phyloP scores from a whole-genome alignment of 2,113 vertebrate species.

The Athene cunicularia region DNA sequence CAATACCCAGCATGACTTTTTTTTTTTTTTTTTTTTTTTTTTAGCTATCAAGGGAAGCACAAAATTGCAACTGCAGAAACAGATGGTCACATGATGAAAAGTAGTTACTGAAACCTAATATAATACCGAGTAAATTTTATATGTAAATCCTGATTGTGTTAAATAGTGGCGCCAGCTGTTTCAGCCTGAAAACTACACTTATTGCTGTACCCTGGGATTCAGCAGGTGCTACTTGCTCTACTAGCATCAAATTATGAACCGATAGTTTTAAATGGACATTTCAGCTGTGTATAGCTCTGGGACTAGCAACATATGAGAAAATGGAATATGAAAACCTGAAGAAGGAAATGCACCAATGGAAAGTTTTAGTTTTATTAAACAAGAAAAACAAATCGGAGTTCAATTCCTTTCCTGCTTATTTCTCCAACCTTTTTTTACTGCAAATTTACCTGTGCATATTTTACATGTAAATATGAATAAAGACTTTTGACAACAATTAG shows the following conservation, averaged over 20 bases:
- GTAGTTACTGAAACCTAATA: slow-evolving; percentile 29
- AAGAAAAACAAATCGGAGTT: neutral
- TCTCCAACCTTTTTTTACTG: neutral
- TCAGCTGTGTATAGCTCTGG: neutral
- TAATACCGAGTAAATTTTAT: neutral
- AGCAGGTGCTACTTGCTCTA: slow-evolving; percentile 1
- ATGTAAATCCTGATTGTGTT: slow-evolving; percentile 27
- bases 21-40: neutral
- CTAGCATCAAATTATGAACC: neutral
- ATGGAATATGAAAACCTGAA: neutral
- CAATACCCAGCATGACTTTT: neutral
- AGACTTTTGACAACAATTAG: neutral
- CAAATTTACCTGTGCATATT: neutral
- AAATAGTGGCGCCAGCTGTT: slow-evolving; percentile 15
- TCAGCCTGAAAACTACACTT: neutral
- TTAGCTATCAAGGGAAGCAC: neutral
- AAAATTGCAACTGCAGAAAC: slow-evolving; percentile 20
- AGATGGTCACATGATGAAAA: slow-evolving; percentile 50
- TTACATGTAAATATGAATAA: neutral
- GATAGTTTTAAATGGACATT: slow-evolving; percentile 8
- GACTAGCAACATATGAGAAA: neutral
- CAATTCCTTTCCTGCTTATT: neutral
- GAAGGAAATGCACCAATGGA: neutral
- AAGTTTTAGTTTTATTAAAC: neutral
- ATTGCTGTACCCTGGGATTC: neutral